Conservation (phyloP, 2,113 vertebrate genomes). For the Spermophilus dauricus region DNA sequence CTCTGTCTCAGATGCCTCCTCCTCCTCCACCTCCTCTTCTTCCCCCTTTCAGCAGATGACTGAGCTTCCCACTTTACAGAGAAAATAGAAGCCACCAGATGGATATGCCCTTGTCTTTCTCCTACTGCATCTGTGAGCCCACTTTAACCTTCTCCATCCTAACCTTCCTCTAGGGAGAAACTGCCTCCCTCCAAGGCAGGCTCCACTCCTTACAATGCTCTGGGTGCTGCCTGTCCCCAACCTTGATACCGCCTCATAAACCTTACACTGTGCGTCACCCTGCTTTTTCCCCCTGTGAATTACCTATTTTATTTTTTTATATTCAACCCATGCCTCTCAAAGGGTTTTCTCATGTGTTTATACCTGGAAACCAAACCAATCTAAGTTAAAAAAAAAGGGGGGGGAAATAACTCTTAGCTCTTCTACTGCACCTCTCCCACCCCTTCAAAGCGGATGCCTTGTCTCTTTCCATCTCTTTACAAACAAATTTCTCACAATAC, state of each 20-base stretch:
- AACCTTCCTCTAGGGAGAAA: neutral
- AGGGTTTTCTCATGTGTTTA: neutral
- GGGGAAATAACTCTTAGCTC: neutral
- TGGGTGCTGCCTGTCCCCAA: too few relatives aligned
- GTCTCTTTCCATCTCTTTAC: neutral
- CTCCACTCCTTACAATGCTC: neutral
- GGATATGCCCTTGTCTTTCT: neutral
- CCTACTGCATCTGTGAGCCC: neutral
- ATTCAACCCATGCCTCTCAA: neutral
- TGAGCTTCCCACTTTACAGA: slow-evolving; percentile 2
- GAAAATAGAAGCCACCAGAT: slow-evolving; percentile 58
- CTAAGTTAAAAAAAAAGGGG: neutral
- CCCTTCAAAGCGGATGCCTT: rapidly evolving
- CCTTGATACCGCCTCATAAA: neutral
- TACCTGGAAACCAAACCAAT: neutral
- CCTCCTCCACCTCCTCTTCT: neutral
- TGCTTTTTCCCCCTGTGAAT: neutral
- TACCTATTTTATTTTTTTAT: neutral
- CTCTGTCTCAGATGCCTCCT: neutral
- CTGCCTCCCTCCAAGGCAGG: neutral
- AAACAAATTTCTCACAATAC: neutral
- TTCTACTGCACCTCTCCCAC: rapidly evolving
- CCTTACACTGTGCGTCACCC: too few relatives aligned
- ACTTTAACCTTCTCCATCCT: neutral
- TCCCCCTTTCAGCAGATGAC: neutral